Base-by-base conservation (phyloP, 2,113 vertebrate species). In the Scopus umbretta region DNA sequence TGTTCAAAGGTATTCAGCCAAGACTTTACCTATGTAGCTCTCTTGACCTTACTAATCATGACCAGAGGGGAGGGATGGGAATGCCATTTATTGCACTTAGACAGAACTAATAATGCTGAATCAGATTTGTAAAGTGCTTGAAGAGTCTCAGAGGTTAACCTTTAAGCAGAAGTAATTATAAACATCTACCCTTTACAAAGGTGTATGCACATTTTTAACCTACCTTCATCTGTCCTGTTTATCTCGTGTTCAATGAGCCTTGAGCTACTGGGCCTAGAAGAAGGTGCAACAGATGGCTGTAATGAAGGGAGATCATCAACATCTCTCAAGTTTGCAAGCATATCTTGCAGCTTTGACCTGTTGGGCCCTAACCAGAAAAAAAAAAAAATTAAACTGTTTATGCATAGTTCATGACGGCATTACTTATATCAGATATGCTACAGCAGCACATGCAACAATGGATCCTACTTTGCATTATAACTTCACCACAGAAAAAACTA, bases 311-410 rank as follows among this genome's bases (percentile, higher is more conserved):
- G 96, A 92, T 99, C 99, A 98, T 99, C 99, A 36, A 98, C 98
- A 76, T 99, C 99, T 97, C 99, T 98, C 96, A 99, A 98, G 96
- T 99, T 99, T 96, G 99, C 99, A 98, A 99, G 97, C 99, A 99
- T 99, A 97, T 99, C 99, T 98, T 99, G 99, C 65, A 99, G 99
- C 97, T 99, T 99, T 95, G 99, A 99, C 96, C 99, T 98, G 98
- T 99, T 99, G 94, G 99, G 99, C 95, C 99, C 99, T 99, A 97
- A 96, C 92, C 96, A 89, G 96, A 95, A 92, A 88, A 94, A 86
- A 50, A 82, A 94, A 96, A 95, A 93, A 88, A 74, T 72, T 80
- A 83, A 97, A 88, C 2, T 23, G 70, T 94, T 97, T 96, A 97
- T 75, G 32, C n/a, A 87, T 91, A 94, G 80, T 21, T 97, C 59